Conservation (phyloP, 2,888 invertebrate genomes). For the Ectemnius lituratus region DNA sequence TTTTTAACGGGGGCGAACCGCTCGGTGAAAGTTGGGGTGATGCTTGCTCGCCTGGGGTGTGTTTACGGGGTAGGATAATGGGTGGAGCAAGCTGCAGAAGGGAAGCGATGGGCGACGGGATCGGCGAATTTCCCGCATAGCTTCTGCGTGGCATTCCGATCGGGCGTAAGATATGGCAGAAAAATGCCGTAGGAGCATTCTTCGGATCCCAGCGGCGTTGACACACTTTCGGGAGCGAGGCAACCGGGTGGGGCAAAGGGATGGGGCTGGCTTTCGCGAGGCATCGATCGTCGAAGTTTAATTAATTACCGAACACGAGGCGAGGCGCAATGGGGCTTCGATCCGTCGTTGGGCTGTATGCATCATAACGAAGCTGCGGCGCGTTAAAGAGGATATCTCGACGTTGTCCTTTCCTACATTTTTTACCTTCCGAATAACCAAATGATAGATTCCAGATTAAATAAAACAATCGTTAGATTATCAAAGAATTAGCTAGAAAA, state of each 20-base stretch:
- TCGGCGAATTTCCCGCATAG: slow-evolving; percentile 1
- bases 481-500: too few relatives aligned
- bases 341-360: slow-evolving; percentile 12
- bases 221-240: background rate
- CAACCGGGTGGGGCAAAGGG: background rate
- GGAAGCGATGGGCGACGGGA: background rate
- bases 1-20: background rate
- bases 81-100: background rate
- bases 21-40: background rate
- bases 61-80: slow-evolving; percentile 9
- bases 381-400: slow-evolving; percentile 23
- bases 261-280: too few relatives aligned
- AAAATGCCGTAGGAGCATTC: slow-evolving; percentile 3
- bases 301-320: slow-evolving; percentile 6
- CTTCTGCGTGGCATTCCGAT: background rate
- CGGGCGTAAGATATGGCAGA: slow-evolving; percentile 5
- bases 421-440: too few relatives aligned
- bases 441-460: too few relatives aligned
- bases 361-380: slow-evolving; percentile 22
- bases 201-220: slow-evolving; percentile 3
- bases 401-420: background rate
- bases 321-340: background rate
- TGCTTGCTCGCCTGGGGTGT: too few relatives aligned
- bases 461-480: too few relatives aligned
- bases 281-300: slow-evolving; percentile 6